Evolutionary conservation across 2,797 vertebrate genomes (phyloP).

Genomic region (Austrolebias charrua): DNA sequence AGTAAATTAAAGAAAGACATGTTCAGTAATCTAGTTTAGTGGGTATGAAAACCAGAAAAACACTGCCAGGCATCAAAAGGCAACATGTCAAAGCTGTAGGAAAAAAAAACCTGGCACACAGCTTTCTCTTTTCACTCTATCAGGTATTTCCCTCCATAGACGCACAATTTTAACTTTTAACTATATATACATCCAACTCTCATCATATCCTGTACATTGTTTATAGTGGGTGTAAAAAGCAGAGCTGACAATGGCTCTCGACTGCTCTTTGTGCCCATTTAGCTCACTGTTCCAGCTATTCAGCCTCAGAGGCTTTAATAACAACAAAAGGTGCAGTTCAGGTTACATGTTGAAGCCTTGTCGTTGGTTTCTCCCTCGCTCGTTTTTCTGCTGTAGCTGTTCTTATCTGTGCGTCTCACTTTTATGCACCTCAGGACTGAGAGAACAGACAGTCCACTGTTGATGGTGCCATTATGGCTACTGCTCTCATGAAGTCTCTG

Average conservation of each 20-base stretch:
- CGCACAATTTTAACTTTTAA: constrained; percentile 23
- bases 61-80: too few species aligned
- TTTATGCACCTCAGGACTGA: constrained; percentile 24
- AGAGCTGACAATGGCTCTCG: constrained; percentile 43
- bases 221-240: neutral
- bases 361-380: constrained; percentile 7
- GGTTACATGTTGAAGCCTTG: constrained; percentile 43
- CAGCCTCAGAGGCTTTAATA: constrained; percentile 33
- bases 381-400: constrained; percentile 26
- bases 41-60: neutral
- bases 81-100: neutral
- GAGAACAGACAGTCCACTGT: constrained; percentile 51
- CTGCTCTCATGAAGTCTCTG: constrained; percentile 26
- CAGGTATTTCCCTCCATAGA: constrained; percentile 25
- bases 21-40: constrained; percentile 1
- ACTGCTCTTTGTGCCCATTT: constrained; percentile 30
- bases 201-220: constrained; percentile 42
- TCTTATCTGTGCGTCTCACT: constrained; percentile 20
- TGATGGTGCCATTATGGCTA: constrained; percentile 6
- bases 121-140: constrained; percentile 13
- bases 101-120: neutral
- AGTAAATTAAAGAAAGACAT: constrained; percentile 2
- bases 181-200: constrained; percentile 27
- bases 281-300: constrained; percentile 21
- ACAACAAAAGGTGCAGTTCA: constrained; percentile 53